Base-by-base conservation (phyloP, 2,888 invertebrate species). In the Strigamia crassipes region DNA sequence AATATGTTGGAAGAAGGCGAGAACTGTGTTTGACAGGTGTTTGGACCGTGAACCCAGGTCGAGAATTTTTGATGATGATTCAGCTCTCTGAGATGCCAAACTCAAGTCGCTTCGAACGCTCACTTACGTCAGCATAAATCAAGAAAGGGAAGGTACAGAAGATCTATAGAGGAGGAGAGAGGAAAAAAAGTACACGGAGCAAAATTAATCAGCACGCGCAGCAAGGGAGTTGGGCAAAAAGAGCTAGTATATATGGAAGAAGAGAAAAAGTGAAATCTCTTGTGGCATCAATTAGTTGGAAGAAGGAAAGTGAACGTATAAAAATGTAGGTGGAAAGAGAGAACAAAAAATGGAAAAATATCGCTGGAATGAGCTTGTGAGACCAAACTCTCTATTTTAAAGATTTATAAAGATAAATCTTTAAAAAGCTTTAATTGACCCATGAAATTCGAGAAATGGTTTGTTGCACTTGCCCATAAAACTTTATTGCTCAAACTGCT, bases 161-260 rank as follows among this genome's bases (percentile, higher is more conserved):
- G 73, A 31, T 73, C 73, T 31, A 73, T 31, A 73, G 73, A 73
- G n/a, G n/a, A 9, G 31, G 23, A 13, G 73, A 27, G 13, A 31
- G n/a, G 31, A 13, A 73, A 73, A 73, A 73, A 73, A 73, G 18
- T 73, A 73, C 31, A 73, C 73, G 73, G 27, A 73, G 73, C 73
- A 73, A 73, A 73, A 73, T 73, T 73, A 73, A 73, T 73, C 73
- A 73, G 73, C 73, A 73, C 73, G 73, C 73, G 12, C 73, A 73
- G 73, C 73, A 73, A 27, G 73, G 73, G 73, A 73, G 73, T 73
- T 73, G 31, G 31, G 23, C 31, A 73, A 73, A 73, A 10, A 13
- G 73, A 73, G 73, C 27, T 31, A 27, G 73, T 73, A 73, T 56
- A 56, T n/a, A 56, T 21, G 56, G 13, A 73, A n/a, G 31, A 73